Conservation (phyloP, 2,888 invertebrate genomes). For the Ernsta delagoae region DNA sequence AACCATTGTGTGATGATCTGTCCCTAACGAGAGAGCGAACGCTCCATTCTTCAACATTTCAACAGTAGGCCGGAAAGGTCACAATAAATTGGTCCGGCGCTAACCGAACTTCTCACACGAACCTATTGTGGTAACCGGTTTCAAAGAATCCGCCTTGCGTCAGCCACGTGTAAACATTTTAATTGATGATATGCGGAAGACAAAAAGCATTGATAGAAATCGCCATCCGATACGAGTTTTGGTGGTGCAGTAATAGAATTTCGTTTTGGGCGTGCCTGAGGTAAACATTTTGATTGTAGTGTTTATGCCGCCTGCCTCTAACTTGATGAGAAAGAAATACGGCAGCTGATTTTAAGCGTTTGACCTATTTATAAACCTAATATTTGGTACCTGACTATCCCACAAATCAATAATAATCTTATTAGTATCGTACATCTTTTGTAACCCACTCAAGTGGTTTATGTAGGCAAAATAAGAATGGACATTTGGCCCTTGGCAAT, state of each 20-base stretch:
- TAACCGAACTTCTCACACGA: slow-evolving; percentile 70
- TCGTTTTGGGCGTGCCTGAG: slow-evolving; percentile 16
- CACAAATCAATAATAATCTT: no score
- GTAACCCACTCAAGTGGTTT: no score
- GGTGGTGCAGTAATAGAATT: slow-evolving; percentile 38
- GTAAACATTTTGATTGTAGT: slow-evolving; percentile 10
- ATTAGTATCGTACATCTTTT: no score
- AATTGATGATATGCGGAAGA: slow-evolving; percentile 82
- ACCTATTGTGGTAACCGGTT: slow-evolving; percentile 76
- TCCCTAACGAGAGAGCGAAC: slow-evolving; percentile 12
- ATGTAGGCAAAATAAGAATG: no score
- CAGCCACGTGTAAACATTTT: slow-evolving; percentile 81
- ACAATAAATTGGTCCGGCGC: slow-evolving; percentile 65
- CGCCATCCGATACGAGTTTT: slow-evolving; percentile 59
- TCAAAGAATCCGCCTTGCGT: slow-evolving; percentile 73
- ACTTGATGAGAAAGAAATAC: no score
- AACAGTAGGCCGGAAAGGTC: slow-evolving; percentile 55
- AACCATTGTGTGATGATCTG: slow-evolving; percentile 57
- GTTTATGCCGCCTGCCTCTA: no score
- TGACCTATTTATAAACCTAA: no score
- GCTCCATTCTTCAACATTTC: slow-evolving; percentile 8
- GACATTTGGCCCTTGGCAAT: no score
- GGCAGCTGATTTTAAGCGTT: no score
- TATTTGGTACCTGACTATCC: no score
- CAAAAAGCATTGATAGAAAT: slow-evolving; percentile 68